Percentiles rank a stretch among this genome's conserved stretches.
Conservation (phyloP, 1,140 invertebrate species). For the Cydia fagiglandana region DNA sequence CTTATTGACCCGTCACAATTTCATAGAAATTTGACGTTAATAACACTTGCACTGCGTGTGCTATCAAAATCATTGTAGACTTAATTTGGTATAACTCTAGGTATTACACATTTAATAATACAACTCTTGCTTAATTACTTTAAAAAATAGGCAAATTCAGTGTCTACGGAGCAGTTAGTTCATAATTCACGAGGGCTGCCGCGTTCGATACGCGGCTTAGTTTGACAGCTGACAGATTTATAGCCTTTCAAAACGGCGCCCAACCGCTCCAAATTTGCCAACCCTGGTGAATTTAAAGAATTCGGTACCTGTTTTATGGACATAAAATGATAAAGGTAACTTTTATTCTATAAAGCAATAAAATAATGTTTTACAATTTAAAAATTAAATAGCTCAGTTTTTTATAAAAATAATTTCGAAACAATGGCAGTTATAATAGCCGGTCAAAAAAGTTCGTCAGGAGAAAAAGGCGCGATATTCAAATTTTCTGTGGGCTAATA, state of each 20-base stretch:
- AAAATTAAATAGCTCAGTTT: no score
- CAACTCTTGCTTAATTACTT: slow-evolving; percentile 15
- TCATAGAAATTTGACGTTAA: no score
- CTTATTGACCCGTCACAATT: no score
- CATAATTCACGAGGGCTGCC: slow-evolving; percentile 66
- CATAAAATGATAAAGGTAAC: neutral
- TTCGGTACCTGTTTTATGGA: neutral
- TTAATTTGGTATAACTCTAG: no score
- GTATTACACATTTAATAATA: neutral
- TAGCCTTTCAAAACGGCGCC: slow-evolving; percentile 62
- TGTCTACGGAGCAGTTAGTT: slow-evolving; percentile 47
- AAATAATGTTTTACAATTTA: neutral
- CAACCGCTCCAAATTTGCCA: slow-evolving; percentile 43
- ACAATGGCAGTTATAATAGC: no score
- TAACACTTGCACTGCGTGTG: no score
- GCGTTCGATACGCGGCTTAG: slow-evolving; percentile 71
- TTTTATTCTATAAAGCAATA: neutral
- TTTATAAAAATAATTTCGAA: no score
- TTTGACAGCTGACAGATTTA: slow-evolving; percentile 76
- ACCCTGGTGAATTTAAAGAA: slow-evolving; percentile 33
- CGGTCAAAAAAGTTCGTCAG: no score
- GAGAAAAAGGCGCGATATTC: no score
- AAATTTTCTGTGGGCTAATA: no score
- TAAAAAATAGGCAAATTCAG: slow-evolving; percentile 22
- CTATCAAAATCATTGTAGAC: no score